A percentile compares a stretch with the other conserved stretches of the same genome.
Conservation (phyloP, 2,888 invertebrate species). For the Heteromurus nitidus region DNA sequence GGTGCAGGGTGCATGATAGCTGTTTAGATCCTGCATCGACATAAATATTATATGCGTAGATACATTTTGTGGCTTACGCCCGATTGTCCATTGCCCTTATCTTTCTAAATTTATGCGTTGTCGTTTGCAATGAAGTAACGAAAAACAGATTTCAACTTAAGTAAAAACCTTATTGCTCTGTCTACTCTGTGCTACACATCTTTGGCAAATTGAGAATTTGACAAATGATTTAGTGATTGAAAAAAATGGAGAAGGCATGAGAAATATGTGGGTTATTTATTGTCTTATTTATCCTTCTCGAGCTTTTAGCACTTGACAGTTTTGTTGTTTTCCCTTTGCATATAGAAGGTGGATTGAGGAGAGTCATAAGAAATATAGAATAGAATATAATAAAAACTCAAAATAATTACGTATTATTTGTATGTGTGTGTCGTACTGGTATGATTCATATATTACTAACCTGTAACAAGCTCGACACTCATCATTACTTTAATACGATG, state of each 20-base stretch:
- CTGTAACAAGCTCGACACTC: no score
- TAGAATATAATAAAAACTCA: no score
- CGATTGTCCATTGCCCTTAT: no score
- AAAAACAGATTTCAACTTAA: no score
- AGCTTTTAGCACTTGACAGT: slow-evolving; percentile 37
- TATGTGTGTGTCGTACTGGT: no score
- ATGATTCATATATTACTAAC: no score
- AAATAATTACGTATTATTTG: no score
- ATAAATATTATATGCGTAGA: no score
- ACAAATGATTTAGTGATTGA: slow-evolving; percentile 12
- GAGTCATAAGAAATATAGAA: no score
- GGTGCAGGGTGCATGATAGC: background rate
- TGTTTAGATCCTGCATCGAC: background rate
- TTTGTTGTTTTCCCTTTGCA: slow-evolving; percentile 38
- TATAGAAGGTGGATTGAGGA: no score
- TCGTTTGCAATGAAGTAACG: slow-evolving; percentile 36
- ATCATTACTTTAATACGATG: slow-evolving; percentile 4
- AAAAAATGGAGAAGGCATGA: slow-evolving; percentile 3
- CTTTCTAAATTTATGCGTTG: slow-evolving; percentile 12
- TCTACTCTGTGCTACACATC: slow-evolving; percentile 1
- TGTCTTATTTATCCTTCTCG: slow-evolving; percentile 20
- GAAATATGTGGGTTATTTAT: slow-evolving; percentile 21
- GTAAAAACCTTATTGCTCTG: background rate
- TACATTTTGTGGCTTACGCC: no score
- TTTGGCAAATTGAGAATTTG: slow-evolving; percentile 47